Percentiles rank a stretch among this genome's conserved stretches.
Conservation (phyloP, 2,113 vertebrate species). For the Regulus satrapa region DNA sequence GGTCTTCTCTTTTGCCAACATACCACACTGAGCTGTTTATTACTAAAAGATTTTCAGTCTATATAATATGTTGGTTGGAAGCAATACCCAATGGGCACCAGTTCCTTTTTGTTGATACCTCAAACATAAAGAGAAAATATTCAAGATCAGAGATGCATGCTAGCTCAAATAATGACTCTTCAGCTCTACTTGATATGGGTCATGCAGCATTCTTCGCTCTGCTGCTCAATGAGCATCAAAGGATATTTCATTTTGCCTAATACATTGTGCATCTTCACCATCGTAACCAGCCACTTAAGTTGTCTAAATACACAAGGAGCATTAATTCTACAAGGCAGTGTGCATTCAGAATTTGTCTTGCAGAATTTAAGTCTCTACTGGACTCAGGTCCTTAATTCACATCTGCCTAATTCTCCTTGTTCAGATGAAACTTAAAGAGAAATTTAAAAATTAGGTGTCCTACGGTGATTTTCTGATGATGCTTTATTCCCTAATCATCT, state of each 20-base stretch:
- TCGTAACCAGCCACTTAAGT: slow-evolving; percentile 18
- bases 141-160: background rate
- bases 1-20: background rate
- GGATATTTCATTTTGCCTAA: background rate
- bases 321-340: slow-evolving; percentile 10
- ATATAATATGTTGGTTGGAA: background rate
- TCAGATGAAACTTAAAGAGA: background rate
- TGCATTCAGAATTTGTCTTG: background rate
- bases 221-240: background rate
- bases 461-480: background rate
- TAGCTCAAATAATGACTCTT: background rate
- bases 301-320: background rate
- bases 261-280: background rate
- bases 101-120: background rate
- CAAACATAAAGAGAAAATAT: background rate
- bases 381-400: background rate
- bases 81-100: background rate
- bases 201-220: background rate
- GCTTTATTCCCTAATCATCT: background rate
- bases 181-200: background rate
- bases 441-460: background rate
- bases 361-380: background rate
- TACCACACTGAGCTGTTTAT: background rate
- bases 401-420: background rate
- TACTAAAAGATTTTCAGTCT: background rate